A percentile compares a stretch with the other conserved stretches of the same genome.
Conservation (phyloP, 2,797 vertebrate genomes). For the Enteromius viviparus region DNA sequence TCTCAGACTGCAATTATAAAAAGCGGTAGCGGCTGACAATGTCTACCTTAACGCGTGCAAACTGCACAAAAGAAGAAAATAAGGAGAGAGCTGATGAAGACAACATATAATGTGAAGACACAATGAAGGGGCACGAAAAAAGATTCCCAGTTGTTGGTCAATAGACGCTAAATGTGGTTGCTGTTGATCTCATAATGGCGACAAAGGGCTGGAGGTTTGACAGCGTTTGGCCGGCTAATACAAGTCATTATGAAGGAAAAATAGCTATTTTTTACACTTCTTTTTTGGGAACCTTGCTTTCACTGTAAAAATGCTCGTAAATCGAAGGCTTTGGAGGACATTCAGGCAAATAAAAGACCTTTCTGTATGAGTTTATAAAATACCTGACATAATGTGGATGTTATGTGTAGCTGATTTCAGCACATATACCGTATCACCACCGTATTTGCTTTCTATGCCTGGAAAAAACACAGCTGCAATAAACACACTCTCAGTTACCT, state of each 20-base stretch:
- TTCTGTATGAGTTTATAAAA: constrained; percentile 24
- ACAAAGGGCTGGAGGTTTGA: constrained; percentile 27
- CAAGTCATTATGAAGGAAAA: constrained; percentile 24
- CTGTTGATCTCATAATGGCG: constrained; percentile 46
- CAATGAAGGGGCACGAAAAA: constrained; percentile 26
- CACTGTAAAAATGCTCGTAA: constrained; percentile 5
- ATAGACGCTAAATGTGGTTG: constrained; percentile 29
- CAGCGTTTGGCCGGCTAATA: constrained; percentile 14
- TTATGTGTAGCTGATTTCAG: constrained; percentile 9
- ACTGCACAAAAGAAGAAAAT: constrained; percentile 52
- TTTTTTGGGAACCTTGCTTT: constrained; percentile 10
- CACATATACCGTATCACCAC: constrained; percentile 25
- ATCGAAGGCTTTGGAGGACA: constrained; percentile 14
- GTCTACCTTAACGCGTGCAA: constrained; percentile 56
- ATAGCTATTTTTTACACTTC: constrained; percentile 2
- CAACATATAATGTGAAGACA: constrained; percentile 42
- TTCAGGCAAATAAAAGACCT: constrained; percentile 7
- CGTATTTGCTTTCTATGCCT: constrained; percentile 34
- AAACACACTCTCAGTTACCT: constrained; percentile 57
- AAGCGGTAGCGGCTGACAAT: constrained; percentile 65
- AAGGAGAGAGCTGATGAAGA: constrained; percentile 34
- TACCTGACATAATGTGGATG: constrained; percentile 21
- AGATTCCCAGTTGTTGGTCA: constrained; percentile 47
- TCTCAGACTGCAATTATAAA: constrained; percentile 72
- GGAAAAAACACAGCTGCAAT: constrained; percentile 57